Conservation (phyloP, 2,113 vertebrate genomes). For the Crocuta crocuta region DNA sequence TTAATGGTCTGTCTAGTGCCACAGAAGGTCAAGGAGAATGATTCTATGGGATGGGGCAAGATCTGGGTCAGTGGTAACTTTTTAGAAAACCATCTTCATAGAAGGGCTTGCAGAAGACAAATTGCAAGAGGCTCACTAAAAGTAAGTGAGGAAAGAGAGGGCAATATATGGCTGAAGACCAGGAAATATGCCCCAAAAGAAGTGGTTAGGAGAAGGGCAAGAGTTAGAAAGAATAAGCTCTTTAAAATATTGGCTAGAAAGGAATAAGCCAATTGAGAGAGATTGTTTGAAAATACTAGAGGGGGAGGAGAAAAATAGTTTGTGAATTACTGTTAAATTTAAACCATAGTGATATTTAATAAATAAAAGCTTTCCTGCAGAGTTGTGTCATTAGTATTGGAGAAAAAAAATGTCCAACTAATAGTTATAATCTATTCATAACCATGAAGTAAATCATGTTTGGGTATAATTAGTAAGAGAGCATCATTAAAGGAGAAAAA, state of each 20-base stretch:
- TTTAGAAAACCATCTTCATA: conserved; percentile 26
- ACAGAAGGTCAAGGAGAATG: not conserved
- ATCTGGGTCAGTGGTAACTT: not conserved
- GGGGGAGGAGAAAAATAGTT: not conserved
- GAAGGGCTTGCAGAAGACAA: conserved; percentile 2
- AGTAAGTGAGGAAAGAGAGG: not conserved
- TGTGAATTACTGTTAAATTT: conserved; percentile 25
- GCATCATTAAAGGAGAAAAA: conserved; percentile 71
- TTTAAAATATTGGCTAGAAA: not conserved
- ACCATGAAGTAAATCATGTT: conserved; percentile 69
- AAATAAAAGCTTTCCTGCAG: conserved; percentile 39
- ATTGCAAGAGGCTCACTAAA: conserved; percentile 17
- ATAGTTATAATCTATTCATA: conserved; percentile 66
- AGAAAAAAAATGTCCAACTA: conserved; percentile 38
- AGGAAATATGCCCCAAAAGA: not conserved
- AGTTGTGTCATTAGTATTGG: conserved; percentile 4
- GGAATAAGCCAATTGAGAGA: not conserved
- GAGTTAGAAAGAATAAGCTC: not conserved
- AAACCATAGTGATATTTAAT: conserved; percentile 29
- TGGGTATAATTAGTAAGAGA: conserved; percentile 67
- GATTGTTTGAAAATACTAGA: conserved; percentile 9
- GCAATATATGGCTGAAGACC: not conserved
- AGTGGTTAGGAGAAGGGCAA: not conserved
- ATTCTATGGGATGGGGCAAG: not conserved
- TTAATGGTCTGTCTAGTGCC: not conserved